Percentiles rank a stretch among this genome's conserved stretches.
Evolutionary conservation across 2,113 vertebrate genomes (phyloP).

Genomic region (Camelus dromedarius): DNA sequence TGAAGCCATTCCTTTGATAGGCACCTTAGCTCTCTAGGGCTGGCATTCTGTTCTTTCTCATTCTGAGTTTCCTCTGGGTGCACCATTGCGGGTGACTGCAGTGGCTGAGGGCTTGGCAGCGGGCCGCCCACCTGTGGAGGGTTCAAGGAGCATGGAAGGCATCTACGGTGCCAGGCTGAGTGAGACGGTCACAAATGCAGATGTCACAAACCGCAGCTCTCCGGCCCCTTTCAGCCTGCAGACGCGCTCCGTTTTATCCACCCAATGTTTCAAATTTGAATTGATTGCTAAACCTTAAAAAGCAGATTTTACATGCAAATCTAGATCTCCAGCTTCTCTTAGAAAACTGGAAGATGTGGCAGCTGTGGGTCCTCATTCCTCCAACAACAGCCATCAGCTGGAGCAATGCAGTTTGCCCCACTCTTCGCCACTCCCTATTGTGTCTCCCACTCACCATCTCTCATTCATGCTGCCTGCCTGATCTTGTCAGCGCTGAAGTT

Average conservation of each 20-base stretch:
- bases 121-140: no score
- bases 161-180: not conserved
- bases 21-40: no score
- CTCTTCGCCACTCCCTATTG: not conserved
- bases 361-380: not conserved
- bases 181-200: no score
- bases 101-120: no score
- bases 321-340: not conserved
- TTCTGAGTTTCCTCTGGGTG: no score
- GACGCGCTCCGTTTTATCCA: not conserved
- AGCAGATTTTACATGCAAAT: not conserved
- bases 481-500: not conserved
- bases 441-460: not conserved
- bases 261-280: not conserved
- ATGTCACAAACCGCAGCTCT: not conserved
- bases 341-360: not conserved
- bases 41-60: no score
- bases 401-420: not conserved
- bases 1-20: no score
- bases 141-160: not conserved
- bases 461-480: not conserved
- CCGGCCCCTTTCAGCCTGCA: fast-evolving
- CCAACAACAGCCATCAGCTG: no score
- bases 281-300: not conserved
- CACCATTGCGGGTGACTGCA: no score